Evolutionary conservation across 2,113 vertebrate species (phyloP).

Genomic region (Embiotoca jacksoni): DNA sequence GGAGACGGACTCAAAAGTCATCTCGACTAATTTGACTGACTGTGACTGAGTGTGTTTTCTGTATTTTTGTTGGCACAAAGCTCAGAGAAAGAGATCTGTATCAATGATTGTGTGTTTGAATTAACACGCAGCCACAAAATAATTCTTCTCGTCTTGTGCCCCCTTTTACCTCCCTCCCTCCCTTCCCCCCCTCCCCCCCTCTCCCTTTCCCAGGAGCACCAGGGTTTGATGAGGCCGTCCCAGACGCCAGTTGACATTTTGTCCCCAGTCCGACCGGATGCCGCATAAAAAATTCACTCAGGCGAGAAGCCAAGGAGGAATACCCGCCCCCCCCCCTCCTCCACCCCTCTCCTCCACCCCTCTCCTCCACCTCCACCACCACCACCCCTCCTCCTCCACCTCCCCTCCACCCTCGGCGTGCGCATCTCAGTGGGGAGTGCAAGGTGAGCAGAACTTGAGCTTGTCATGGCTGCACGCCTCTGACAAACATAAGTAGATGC

Average conservation of each 20-base stretch:
- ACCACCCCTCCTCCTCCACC: slow-evolving; percentile 76
- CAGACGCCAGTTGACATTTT: slow-evolving; percentile 91
- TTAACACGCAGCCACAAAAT: slow-evolving; percentile 65
- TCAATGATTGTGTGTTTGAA: slow-evolving; percentile 40
- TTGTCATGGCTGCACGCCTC: slow-evolving; percentile 99
- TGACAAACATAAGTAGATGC: slow-evolving; percentile 99
- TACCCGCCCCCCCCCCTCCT: slow-evolving; percentile 85
- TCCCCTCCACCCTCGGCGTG: slow-evolving; percentile 70
- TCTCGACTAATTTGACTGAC: slow-evolving; percentile 79
- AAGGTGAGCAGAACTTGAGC: slow-evolving; percentile 98
- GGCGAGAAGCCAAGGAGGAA: slow-evolving; percentile 89
- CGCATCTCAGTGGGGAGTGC: slow-evolving; percentile 90
- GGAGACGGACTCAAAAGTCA: slow-evolving; percentile 65
- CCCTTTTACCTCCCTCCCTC: slow-evolving; percentile 49
- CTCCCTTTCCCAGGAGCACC: slow-evolving; percentile 76
- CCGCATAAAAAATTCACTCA: slow-evolving; percentile 94
- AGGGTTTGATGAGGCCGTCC: slow-evolving; percentile 87
- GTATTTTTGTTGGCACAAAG: slow-evolving; percentile 29
- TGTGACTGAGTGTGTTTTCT: slow-evolving; percentile 68
- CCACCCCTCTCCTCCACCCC: slow-evolving; percentile 79
- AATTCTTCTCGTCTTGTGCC: slow-evolving; percentile 60
- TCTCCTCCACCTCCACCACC: slow-evolving; percentile 81
- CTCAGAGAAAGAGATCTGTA: background rate
- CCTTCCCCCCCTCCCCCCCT: slow-evolving; percentile 23
- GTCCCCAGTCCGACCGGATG: slow-evolving; percentile 92